phyloP scores from a whole-genome alignment of 1,140 invertebrate genomes.

The Calosoma granatense region DNA sequence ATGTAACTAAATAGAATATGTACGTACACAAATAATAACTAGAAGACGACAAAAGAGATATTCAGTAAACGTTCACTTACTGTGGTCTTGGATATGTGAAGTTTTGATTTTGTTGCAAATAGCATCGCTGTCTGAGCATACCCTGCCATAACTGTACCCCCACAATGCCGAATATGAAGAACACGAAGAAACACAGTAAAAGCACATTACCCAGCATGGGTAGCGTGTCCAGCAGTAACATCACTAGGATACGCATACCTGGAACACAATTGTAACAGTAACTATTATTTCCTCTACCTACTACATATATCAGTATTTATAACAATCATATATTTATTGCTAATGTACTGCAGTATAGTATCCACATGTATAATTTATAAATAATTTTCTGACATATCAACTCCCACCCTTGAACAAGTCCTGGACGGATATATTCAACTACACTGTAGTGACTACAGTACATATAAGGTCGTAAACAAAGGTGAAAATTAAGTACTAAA shows the following conservation, averaged over 20 bases:
- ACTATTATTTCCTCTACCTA: too few relatives aligned
- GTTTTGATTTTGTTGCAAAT: conserved; percentile 54
- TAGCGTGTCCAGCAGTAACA: conserved; percentile 96
- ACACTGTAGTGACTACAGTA: too few relatives aligned
- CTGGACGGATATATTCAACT: too few relatives aligned
- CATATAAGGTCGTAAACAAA: too few relatives aligned
- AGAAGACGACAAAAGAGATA: conserved; percentile 13
- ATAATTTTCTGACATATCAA: too few relatives aligned
- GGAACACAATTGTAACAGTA: too few relatives aligned
- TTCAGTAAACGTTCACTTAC: conserved; percentile 8
- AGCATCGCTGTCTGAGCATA: conserved; percentile 87
- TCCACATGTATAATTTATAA: too few relatives aligned
- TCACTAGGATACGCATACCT: conserved; percentile 98
- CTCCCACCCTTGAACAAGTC: too few relatives aligned
- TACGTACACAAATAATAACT: conserved; percentile 1
- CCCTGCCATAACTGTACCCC: conserved; percentile 99
- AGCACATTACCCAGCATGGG: conserved; percentile 99
- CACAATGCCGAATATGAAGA: conserved; percentile 99
- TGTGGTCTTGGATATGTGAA: conserved; percentile 49
- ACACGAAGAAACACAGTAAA: conserved; percentile 98
- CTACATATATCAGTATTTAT: too few relatives aligned
- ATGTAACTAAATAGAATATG: conserved; percentile 12
- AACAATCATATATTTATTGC: too few relatives aligned
- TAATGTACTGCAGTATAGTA: too few relatives aligned
- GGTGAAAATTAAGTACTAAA: too few relatives aligned